These are phyloP conservation scores for Leptinotarsa peninsularis DNA, from an alignment of 2,888 invertebrate genomes.

Conservation along the genomic window DNA sequence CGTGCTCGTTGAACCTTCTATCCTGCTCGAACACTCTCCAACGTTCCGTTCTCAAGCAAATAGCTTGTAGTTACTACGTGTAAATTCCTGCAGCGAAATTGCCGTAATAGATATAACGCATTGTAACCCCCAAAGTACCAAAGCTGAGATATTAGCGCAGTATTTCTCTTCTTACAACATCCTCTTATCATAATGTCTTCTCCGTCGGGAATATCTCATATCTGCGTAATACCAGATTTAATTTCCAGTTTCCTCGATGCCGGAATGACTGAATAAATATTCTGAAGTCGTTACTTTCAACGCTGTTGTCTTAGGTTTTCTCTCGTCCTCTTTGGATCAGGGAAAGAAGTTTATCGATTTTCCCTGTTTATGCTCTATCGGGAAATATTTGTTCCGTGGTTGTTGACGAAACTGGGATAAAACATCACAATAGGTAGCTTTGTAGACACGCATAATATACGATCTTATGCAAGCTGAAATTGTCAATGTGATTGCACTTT, in stretches of 20 bases:
- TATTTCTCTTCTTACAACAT: slow-evolving; percentile 17
- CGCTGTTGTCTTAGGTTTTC: neutral
- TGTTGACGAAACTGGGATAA: neutral
- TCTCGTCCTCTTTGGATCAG: neutral
- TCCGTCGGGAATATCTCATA: slow-evolving; percentile 15
- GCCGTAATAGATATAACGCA: slow-evolving; percentile 19
- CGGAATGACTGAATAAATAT: slow-evolving; percentile 9
- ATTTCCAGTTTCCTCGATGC: slow-evolving; percentile 17
- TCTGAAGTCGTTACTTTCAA: neutral
- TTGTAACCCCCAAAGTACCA: slow-evolving; percentile 13
- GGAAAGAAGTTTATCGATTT: neutral
- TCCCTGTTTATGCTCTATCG: neutral
- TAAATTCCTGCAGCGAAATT: slow-evolving; percentile 16
- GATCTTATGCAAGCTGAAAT: no score
- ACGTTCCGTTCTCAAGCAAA: neutral
- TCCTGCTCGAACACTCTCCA: neutral
- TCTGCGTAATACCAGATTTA: slow-evolving; percentile 18
- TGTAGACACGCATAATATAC: no score
- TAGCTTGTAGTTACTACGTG: slow-evolving; percentile 6
- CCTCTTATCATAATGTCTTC: slow-evolving; percentile 17
- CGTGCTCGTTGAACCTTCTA: neutral
- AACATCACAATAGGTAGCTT: no score
- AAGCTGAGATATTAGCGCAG: slow-evolving; percentile 18
- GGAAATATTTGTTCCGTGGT: neutral
- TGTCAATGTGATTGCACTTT: no score